Percentiles rank a stretch among this genome's conserved stretches.
These are phyloP conservation scores for Nicator chloris DNA, from an alignment of 2,113 vertebrate genomes.

Conservation along the genomic window DNA sequence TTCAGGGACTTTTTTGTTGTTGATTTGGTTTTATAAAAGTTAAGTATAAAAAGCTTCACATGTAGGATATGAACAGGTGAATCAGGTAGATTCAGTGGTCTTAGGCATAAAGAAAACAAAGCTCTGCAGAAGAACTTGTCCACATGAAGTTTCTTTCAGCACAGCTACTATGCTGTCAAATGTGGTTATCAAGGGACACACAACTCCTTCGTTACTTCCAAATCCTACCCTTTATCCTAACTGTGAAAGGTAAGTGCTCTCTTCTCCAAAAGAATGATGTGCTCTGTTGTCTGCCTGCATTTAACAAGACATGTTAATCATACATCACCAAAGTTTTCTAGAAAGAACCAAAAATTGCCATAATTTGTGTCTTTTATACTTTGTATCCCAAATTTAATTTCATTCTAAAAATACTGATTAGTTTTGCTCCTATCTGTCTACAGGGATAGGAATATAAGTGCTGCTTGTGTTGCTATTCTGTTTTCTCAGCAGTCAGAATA, in stretches of 20 bases:
- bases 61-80: background rate
- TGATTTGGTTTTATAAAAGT: background rate
- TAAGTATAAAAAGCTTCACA: background rate
- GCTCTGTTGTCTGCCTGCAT: background rate
- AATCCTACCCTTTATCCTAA: background rate
- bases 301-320: background rate
- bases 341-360: background rate
- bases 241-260: background rate
- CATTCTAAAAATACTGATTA: background rate
- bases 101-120: background rate
- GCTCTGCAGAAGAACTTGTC: background rate
- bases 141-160: background rate
- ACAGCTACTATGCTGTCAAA: background rate
- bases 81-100: background rate
- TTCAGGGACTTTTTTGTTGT: fast-evolving
- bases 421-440: background rate
- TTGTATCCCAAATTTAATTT: background rate
- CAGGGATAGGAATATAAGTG: background rate
- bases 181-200: background rate
- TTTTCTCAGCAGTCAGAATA: background rate
- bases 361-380: background rate
- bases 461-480: background rate
- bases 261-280: background rate
- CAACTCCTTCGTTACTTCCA: background rate
- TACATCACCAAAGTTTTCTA: background rate